phyloP scores from a whole-genome alignment of 2,113 vertebrate genomes.

The Fregetta grallaria region DNA sequence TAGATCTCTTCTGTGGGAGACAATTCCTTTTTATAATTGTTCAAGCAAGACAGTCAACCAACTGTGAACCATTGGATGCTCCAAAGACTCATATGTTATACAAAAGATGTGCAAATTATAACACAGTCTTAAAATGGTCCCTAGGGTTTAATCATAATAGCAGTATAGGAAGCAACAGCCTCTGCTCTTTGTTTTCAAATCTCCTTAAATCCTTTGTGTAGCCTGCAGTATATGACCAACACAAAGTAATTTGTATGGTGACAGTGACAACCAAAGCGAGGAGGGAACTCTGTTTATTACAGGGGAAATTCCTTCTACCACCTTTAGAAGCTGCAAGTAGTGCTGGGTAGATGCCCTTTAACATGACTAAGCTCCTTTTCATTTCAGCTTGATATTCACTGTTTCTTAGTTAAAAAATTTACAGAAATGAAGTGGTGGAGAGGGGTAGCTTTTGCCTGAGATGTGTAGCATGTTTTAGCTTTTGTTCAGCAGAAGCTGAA shows the following conservation, averaged over 20 bases:
- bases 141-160: slow-evolving; percentile 30
- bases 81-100: neutral
- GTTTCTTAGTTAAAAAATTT: neutral
- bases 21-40: neutral
- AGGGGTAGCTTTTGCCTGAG: neutral
- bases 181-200: neutral
- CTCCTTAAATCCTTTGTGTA: neutral
- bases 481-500: neutral
- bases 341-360: neutral
- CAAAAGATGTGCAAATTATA: slow-evolving; percentile 36
- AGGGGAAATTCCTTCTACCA: neutral
- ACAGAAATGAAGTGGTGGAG: neutral
- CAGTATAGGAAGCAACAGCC: neutral
- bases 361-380: neutral
- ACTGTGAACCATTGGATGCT: neutral
- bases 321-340: neutral
- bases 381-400: neutral
- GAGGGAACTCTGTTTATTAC: neutral
- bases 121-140: slow-evolving; percentile 18
- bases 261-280: neutral
- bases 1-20: neutral
- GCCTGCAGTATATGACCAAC: neutral
- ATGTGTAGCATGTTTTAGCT: neutral
- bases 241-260: neutral
- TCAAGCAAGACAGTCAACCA: neutral